These are phyloP conservation scores for Zosterops pallidus DNA, from an alignment of 2,113 vertebrate species.

Conservation along the genomic window DNA sequence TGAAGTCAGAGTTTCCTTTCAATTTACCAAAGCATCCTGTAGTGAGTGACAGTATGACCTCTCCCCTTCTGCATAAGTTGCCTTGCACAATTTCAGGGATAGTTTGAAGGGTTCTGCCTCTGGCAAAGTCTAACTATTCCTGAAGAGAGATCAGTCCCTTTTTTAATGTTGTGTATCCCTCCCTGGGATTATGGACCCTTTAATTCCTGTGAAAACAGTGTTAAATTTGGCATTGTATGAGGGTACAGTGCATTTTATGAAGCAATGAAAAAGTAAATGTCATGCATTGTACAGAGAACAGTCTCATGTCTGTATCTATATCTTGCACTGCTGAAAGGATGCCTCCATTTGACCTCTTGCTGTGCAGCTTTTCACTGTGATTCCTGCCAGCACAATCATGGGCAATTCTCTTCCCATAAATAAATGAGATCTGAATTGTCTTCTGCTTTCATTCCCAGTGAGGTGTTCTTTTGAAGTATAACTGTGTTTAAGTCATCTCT, in stretches of 20 bases:
- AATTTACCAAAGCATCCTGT: background rate
- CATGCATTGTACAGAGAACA: background rate
- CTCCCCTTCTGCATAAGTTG: background rate
- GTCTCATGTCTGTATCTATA: background rate
- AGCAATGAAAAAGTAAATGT: background rate
- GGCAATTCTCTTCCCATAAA: background rate
- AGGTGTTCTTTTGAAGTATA: background rate
- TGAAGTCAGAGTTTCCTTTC: background rate
- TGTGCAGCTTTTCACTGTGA: background rate
- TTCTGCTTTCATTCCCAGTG: background rate
- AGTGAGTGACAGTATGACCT: background rate
- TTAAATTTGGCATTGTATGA: background rate
- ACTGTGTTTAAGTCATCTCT: background rate
- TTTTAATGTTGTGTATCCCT: background rate
- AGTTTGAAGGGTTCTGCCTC: background rate
- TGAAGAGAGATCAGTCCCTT: background rate
- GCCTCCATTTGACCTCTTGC: background rate
- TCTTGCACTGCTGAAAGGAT: background rate
- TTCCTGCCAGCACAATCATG: background rate
- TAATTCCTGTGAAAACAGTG: background rate
- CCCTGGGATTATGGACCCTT: background rate
- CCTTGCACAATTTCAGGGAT: background rate
- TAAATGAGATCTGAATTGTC: background rate
- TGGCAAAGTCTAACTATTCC: background rate
- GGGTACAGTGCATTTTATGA: background rate